Evolutionary conservation across 2,113 vertebrate genomes (phyloP), one percentile per base, ranked within the genome.

Genomic region (Asarcornis scutulata): DNA sequence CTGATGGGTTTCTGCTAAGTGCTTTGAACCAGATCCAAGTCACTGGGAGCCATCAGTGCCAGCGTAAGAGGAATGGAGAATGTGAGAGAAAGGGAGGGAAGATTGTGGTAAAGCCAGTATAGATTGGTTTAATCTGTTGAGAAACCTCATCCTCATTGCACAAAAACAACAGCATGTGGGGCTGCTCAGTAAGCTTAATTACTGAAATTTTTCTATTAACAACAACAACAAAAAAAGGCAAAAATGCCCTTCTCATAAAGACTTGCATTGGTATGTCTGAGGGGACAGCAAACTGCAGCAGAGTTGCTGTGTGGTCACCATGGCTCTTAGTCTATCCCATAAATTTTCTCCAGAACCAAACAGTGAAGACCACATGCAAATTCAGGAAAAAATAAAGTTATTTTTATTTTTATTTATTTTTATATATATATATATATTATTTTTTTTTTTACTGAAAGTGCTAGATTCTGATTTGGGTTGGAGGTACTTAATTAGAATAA

Each of bases 51-150:
- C 7, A 3, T 73, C 75, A 91, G 36, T 3, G 11, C 32, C 17
- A 9, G 58, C 6, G 4, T 63, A 63, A 83, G n/a, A 38, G 16
- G 27, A 21, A 38, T 60, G 76, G 94, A 75, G 76, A 71, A 77
- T 0, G 0, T 55, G 38, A 81, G 42, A 68, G 76, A 84, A 71
- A 67, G 46, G 60, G n/a, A 29, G 36, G 40, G 18, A 67, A 26
- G 42, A 17, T 78, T 59, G 32, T 40, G 68, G 68, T 46, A 92
- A 81, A 81, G 34, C 58, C 3, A 1, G 22, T 80, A 91, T 75
- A 86, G 62, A 80, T 71, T 83, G 77, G 34, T 92, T 95, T 71
- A 84, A 91, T 58, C 64, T 92, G 80, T 68, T 91, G 77, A 63
- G 92, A 96, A 96, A 95, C 15, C 17, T 86, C 76, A 29, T 63